Base-by-base conservation (phyloP, 1,140 invertebrate species). In the Saxidomus purpurata region DNA sequence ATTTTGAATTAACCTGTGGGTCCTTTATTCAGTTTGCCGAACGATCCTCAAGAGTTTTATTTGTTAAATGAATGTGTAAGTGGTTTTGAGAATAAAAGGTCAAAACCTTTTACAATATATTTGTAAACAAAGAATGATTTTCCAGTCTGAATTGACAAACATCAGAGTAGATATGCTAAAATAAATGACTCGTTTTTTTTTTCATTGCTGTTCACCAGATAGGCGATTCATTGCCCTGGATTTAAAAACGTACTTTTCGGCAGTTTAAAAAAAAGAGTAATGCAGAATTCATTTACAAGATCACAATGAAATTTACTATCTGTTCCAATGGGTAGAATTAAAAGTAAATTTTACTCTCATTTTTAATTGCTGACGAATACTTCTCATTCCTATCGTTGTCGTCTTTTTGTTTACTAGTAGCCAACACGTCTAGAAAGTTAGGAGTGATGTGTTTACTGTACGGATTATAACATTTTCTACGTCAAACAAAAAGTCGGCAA, bases 381-480 rank as follows among this genome's bases (percentile, higher is more conserved):
- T 71, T 71, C 28, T 38, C 38, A 25, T 6, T 79, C 40, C 3
- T 36, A 74, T 55, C 83, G 83, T 85, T 85, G 83, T 85, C 83
- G 67, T 52, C 83, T 8, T 40, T 19, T 36, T 38, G 83, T 85
- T 63, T 85, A 85, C 49, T 55, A 49, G n/a, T 34, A 40, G 47
- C 61, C 63, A 74, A 85, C 83, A 71, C 63, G 83, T 85, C 67
- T 85, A n/a, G 11, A 17, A 13, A 49, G 28, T 22, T 40, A 36
- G 83, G 67, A 74, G 83, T 43, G 59, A 69, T 49, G 36, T 85
- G 83, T 85, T 85, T 85, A 74, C 69, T n/a, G 47, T 71, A 38
- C 49, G 83, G 83, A 74, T 85, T 85, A 85, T 43, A 36, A 31
- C 76, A 79, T 79, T 84, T 59, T 71, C 69, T 55, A 85, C 83